Conservation (phyloP, 2,113 vertebrate species). For the Cyphomyrus plagiostoma region DNA sequence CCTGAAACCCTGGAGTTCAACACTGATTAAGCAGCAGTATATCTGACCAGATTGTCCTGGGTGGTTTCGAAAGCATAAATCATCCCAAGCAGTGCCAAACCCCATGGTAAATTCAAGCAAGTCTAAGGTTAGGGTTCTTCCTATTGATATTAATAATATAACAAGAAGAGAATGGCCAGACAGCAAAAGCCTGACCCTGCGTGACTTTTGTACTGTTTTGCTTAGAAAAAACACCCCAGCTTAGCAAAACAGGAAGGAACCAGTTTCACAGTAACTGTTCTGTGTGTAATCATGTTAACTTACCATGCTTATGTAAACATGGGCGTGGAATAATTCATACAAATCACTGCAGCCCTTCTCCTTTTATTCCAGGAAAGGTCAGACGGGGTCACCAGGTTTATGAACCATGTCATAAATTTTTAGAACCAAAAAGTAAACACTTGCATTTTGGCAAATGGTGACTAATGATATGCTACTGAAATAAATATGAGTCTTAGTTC, state of each 20-base stretch:
- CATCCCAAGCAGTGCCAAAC: background rate
- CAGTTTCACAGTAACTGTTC: constrained; percentile 35
- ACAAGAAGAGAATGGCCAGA: constrained; percentile 5
- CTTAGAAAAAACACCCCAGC: constrained; percentile 25
- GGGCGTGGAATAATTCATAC: constrained; percentile 25
- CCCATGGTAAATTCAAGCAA: background rate
- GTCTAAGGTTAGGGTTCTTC: constrained; percentile 12
- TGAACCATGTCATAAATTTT: constrained; percentile 8
- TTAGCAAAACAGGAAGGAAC: constrained; percentile 32
- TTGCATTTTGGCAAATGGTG: constrained; percentile 21
- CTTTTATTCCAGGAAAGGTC: constrained; percentile 2
- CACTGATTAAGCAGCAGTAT: background rate
- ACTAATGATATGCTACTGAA: constrained; percentile 24
- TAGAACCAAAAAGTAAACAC: constrained; percentile 26
- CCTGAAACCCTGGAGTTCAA: background rate
- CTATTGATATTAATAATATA: constrained; percentile 21
- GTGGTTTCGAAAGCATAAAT: background rate
- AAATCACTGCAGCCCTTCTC: constrained; percentile 14
- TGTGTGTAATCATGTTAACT: constrained; percentile 24
- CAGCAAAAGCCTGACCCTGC: constrained; percentile 30
- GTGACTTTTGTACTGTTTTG: constrained; percentile 30
- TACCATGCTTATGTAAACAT: constrained; percentile 34
- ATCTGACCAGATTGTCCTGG: background rate
- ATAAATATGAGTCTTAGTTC: background rate
- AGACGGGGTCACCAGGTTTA: constrained; percentile 21